Evolutionary conservation across 2,113 vertebrate species (phyloP).

Genomic region (Lophochroa leadbeateri): DNA sequence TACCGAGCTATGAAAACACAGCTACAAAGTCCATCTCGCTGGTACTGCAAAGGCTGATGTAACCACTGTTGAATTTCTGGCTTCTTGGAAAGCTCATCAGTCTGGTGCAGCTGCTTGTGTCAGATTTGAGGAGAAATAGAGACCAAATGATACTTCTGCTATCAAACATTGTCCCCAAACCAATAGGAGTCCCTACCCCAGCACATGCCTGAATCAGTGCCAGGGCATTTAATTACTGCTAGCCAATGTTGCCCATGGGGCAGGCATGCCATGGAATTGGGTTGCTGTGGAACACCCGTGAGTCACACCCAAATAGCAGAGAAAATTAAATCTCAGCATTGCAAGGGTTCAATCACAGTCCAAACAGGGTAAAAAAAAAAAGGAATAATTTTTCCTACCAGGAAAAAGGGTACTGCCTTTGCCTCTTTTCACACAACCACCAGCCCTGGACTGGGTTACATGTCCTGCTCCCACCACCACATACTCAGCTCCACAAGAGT

Average conservation of each 20-base stretch:
- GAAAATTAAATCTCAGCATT: constrained; percentile 23
- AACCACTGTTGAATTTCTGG: constrained; percentile 15
- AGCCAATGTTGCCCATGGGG: background rate
- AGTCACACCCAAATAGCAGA: constrained; percentile 20
- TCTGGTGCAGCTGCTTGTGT: constrained; percentile 61
- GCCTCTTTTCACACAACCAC: background rate
- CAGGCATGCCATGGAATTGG: constrained; percentile 1
- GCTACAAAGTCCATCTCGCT: background rate
- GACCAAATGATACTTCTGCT: background rate
- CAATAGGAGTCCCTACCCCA: background rate
- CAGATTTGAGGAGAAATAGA: constrained; percentile 41
- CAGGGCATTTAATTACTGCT: constrained; percentile 36
- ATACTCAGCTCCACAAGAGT: background rate
- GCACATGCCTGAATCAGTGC: constrained; percentile 8
- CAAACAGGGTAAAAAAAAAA: background rate
- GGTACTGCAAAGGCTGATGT: background rate
- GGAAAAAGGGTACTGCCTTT: background rate
- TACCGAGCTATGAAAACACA: background rate
- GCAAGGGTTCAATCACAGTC: background rate
- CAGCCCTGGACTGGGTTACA: background rate
- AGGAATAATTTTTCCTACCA: background rate
- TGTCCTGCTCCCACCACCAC: background rate
- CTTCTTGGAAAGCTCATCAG: background rate
- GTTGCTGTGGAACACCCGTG: background rate
- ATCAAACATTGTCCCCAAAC: constrained; percentile 27